Evolutionary conservation across 2,888 invertebrate genomes (phyloP).

Genomic region (Acanthosepion lycidas): DNA sequence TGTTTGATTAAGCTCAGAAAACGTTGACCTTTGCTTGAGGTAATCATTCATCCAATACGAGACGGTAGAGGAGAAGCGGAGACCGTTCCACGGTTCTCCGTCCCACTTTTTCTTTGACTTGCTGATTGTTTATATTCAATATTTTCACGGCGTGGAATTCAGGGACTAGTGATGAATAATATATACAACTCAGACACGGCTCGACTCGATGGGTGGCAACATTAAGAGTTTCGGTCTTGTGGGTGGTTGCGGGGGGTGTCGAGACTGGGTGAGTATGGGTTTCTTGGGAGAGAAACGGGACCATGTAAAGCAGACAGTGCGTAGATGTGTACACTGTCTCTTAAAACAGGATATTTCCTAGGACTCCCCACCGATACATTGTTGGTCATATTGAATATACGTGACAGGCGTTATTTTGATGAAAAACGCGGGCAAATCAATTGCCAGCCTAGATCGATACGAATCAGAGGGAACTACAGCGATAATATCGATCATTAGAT

Average conservation of each 20-base stretch:
- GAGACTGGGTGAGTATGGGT: background rate
- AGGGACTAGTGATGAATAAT: constrained; percentile 20
- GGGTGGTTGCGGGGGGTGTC: background rate
- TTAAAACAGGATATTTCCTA: background rate
- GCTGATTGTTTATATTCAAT: background rate
- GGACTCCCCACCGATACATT: background rate
- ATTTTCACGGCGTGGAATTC: background rate
- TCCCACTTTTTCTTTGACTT: background rate
- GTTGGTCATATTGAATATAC: constrained; percentile 17
- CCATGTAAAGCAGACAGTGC: background rate
- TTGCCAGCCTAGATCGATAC: background rate
- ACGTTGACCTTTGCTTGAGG: background rate
- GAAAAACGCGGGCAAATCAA: background rate
- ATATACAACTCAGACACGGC: background rate
- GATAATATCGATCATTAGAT: background rate
- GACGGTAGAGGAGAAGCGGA: background rate
- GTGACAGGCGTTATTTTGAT: background rate
- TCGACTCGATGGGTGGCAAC: background rate
- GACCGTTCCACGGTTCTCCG: background rate
- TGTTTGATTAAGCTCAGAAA: background rate
- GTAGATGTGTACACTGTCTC: background rate
- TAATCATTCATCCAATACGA: background rate
- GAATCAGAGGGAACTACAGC: background rate
- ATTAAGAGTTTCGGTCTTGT: background rate
- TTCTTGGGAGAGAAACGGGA: background rate